A percentile compares a stretch with the other conserved stretches of the same genome.
Conservation (phyloP, 2,113 vertebrate species). For the zebrafish (Danio rerio) region DNA sequence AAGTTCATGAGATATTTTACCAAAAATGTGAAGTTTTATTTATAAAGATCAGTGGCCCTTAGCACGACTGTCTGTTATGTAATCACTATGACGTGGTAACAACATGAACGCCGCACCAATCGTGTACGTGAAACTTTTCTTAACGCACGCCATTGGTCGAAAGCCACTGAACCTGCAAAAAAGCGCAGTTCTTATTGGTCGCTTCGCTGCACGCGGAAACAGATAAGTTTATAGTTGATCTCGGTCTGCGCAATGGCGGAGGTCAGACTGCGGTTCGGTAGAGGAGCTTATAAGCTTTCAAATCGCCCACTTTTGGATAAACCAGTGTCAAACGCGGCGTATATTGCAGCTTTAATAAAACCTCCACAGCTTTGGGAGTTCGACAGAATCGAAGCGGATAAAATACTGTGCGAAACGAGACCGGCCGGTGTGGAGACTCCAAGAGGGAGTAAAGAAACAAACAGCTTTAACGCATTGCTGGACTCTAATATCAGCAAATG, state of each 20-base stretch:
- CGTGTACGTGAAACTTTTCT: neutral
- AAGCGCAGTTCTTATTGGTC: conserved; percentile 18
- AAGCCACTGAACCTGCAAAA: neutral
- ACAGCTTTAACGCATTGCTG: neutral
- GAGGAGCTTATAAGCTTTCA: conserved; percentile 10
- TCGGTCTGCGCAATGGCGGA: conserved; percentile 38
- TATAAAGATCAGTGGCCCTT: too few species aligned
- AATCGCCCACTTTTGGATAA: neutral
- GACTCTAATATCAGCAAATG: neutral
- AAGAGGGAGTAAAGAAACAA: neutral
- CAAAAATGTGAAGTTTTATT: too few species aligned
- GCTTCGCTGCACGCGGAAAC: neutral
- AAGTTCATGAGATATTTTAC: too few species aligned
- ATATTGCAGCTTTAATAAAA: neutral
- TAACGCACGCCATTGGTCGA: neutral
- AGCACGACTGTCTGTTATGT: neutral
- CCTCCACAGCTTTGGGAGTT: neutral
- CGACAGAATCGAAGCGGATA: neutral
- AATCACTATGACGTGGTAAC: neutral
- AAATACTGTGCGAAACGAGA: neutral
- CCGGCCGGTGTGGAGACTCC: neutral
- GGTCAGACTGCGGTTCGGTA: conserved; percentile 44
- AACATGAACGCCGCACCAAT: neutral
- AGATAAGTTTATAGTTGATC: too few species aligned
- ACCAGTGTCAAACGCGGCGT: neutral